phyloP scores from a whole-genome alignment of 92 coral and sea anemone species.

The Actinostola sp. region DNA sequence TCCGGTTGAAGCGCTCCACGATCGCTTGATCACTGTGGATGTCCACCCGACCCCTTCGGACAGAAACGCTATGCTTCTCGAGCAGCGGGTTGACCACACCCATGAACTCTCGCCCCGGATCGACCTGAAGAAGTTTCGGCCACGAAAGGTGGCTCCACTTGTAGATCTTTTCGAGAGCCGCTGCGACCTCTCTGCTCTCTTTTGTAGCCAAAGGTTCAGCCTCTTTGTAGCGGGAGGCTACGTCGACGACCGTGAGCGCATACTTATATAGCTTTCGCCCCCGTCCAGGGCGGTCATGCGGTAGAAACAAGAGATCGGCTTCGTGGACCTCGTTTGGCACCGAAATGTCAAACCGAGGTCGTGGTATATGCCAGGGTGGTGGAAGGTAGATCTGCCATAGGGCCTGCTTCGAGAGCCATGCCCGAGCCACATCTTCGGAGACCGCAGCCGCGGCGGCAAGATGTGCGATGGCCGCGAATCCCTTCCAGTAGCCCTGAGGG shows the following conservation, averaged over 20 bases:
- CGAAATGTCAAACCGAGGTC: neutral
- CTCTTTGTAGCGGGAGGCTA: slow-evolving; percentile 25
- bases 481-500: slow-evolving; percentile 9
- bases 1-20: slow-evolving; percentile 11
- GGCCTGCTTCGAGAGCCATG: slow-evolving; percentile 5
- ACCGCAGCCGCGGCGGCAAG: neutral
- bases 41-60: slow-evolving; percentile 8
- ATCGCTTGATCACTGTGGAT: slow-evolving; percentile 11
- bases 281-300: slow-evolving; percentile 9
- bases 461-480: neutral
- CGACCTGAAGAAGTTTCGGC: slow-evolving; percentile 33
- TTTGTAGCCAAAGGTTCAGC: slow-evolving; percentile 31
- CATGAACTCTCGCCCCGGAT: no score
- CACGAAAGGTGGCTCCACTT: slow-evolving; percentile 20
- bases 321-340: slow-evolving; percentile 17
- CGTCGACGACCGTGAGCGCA: slow-evolving; percentile 34
- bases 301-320: slow-evolving; percentile 22
- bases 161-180: slow-evolving; percentile 20
- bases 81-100: no score
- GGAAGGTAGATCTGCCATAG: slow-evolving; percentile 10
- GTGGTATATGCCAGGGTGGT: neutral
- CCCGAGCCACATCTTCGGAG: slow-evolving; percentile 13
- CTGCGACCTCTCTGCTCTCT: slow-evolving; percentile 16
- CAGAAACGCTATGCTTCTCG: neutral
- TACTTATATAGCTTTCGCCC: slow-evolving; percentile 25